Base-by-base conservation (phyloP, 2,113 vertebrate species). In the Triplophysa rosa region DNA sequence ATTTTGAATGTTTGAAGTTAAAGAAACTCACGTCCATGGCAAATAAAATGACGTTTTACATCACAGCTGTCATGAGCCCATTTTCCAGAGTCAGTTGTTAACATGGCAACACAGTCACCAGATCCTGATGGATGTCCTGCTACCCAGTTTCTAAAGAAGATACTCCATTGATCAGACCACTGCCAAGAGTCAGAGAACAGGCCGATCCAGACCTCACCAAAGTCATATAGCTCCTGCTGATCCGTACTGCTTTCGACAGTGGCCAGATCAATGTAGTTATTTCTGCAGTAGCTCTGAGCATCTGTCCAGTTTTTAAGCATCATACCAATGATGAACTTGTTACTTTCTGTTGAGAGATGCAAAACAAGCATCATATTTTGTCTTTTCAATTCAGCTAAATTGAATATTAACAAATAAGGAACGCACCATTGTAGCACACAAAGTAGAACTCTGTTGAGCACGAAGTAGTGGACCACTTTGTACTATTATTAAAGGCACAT, bases 121-220 rank as follows among this genome's bases (percentile, higher is more conserved):
- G 67, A 17, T 54, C 8, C 21, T 4, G 23, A 11, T 59, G 80
- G 80, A 58, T 77, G 67, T 17, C 67, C 61, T 1, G 24, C 11
- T 23, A 37, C 68, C 74, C 80, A 82, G 67, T 72, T 58, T 78
- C 74, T 71, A 66, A 52, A 84, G 16, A 23, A 23, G 29, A 10
- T 16, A 3, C 3, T 42, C 62, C 67, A 73, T 2, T 62, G 42
- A 2, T 83, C 83, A 59, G 79, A 81, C 83, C 83, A 84, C n/a
- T n/a, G 8, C 77, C 80, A 79, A 4, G 9, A 75, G 45, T 83
- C 77, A 16, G 7, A 49, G 66, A 66, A 78, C 45, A 81, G 59
- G 17, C 80, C 80, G 3, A 81, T 68, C 72, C 72, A 81, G 26
- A 69, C 1, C 2, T 45, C 11, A 12, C 5, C 12, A 24, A 0